These are phyloP conservation scores for Gymnoscelis rufifasciata DNA, from an alignment of 2,888 invertebrate species.

Conservation along the genomic window DNA sequence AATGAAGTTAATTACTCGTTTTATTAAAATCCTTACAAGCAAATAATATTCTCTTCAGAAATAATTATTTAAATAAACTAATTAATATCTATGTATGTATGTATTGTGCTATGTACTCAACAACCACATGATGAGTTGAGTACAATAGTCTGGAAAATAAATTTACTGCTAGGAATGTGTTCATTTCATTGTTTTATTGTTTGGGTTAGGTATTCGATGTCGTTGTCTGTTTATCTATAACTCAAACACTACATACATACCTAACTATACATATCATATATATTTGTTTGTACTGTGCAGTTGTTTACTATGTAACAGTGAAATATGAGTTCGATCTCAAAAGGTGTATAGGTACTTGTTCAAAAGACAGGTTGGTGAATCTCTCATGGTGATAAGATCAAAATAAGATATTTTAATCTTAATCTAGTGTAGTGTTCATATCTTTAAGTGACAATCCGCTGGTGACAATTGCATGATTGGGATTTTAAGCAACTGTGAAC, in stretches of 20 bases:
- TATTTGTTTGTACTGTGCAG: background rate
- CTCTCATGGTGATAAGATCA: constrained; percentile 8
- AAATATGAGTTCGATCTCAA: constrained; percentile 1
- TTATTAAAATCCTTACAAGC: no score
- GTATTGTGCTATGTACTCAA: no score
- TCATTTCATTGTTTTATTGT: constrained; percentile 22
- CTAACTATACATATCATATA: no score
- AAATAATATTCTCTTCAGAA: no score
- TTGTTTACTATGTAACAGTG: background rate
- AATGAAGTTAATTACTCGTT: no score
- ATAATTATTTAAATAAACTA: no score
- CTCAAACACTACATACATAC: constrained; percentile 11
- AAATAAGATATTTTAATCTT: background rate
- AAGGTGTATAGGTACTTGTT: background rate
- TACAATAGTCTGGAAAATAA: background rate
- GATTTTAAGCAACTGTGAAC: no score
- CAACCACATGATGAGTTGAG: no score
- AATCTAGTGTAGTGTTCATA: background rate
- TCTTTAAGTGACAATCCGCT: background rate
- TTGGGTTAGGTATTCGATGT: constrained; percentile 9
- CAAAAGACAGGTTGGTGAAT: background rate
- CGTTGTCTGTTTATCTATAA: constrained; percentile 23
- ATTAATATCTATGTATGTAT: no score
- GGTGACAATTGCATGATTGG: no score
- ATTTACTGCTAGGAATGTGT: background rate